Percentiles rank a stretch among this genome's conserved stretches.
phyloP scores from a whole-genome alignment of 2,888 invertebrate species.

The Diplolepis rosae region DNA sequence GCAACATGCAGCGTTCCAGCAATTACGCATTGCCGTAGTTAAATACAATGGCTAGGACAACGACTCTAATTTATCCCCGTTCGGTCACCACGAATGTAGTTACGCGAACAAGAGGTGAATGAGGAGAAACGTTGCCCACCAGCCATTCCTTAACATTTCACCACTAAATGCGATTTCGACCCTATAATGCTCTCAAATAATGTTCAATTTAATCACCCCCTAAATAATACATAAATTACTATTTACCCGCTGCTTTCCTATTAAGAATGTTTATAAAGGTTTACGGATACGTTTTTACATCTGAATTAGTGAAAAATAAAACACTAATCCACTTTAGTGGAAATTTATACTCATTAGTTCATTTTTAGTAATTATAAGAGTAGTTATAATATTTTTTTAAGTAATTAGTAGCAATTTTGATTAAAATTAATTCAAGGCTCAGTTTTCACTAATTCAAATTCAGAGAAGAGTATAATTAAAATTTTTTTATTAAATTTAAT shows the following conservation, averaged over 20 bases:
- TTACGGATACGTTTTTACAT: no score
- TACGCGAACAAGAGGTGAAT: conserved; percentile 15
- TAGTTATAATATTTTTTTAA: no score
- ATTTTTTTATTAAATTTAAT: no score
- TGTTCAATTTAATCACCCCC: conserved; percentile 41
- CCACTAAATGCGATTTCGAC: background rate
- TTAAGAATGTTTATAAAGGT: no score
- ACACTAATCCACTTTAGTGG: no score
- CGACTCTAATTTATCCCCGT: conserved; percentile 69
- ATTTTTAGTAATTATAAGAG: no score
- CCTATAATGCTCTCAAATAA: conserved; percentile 40
- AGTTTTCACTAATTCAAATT: no score
- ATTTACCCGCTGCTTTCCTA: background rate
- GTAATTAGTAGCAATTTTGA: no score
- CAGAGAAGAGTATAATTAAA: no score
- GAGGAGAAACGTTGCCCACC: conserved; percentile 33
- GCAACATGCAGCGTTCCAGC: conserved; percentile 60
- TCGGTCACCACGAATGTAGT: conserved; percentile 45
- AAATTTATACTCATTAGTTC: no score
- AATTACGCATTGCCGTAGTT: conserved; percentile 70
- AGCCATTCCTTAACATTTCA: conserved; percentile 30
- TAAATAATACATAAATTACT: background rate
- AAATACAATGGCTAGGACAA: conserved; percentile 68
- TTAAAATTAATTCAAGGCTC: no score
- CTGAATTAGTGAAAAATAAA: no score